Conservation (phyloP, 2,113 vertebrate genomes). For the Labrus mixtus region DNA sequence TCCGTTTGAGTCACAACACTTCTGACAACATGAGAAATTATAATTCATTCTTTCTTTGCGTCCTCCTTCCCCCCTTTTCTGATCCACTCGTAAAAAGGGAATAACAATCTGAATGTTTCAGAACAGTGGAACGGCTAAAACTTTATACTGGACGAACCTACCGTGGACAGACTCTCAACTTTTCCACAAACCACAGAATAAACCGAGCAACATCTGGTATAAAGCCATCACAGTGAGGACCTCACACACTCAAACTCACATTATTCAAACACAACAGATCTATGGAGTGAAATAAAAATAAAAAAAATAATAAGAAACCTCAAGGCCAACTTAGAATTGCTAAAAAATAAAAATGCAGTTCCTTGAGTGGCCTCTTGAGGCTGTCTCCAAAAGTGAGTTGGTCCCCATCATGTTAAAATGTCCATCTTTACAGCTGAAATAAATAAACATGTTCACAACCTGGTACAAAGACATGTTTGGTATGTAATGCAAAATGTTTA, state of each 20-base stretch:
- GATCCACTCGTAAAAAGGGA: constrained; percentile 29
- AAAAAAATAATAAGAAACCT: not conserved
- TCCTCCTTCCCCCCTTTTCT: not conserved
- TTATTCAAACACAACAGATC: not conserved
- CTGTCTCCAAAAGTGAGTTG: not conserved
- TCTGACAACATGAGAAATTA: constrained; percentile 26
- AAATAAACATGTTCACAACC: no score
- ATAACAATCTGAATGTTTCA: constrained; percentile 23
- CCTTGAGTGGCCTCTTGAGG: not conserved
- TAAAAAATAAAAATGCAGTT: not conserved
- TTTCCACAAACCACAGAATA: constrained; percentile 9
- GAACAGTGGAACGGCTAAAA: not conserved
- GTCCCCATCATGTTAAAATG: not conserved
- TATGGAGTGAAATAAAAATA: not conserved
- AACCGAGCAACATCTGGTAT: not conserved
- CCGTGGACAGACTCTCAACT: not conserved
- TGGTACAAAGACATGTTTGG: not conserved
- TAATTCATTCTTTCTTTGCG: constrained; percentile 14
- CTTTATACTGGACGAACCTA: not conserved
- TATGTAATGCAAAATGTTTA: no score
- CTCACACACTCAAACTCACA: not conserved
- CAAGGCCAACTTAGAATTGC: not conserved
- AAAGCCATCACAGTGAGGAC: not conserved
- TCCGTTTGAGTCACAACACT: constrained; percentile 43
- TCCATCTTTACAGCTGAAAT: not conserved